These are phyloP conservation scores for Danaus plexippus DNA, from an alignment of 1,140 invertebrate species.

Conservation along the genomic window DNA sequence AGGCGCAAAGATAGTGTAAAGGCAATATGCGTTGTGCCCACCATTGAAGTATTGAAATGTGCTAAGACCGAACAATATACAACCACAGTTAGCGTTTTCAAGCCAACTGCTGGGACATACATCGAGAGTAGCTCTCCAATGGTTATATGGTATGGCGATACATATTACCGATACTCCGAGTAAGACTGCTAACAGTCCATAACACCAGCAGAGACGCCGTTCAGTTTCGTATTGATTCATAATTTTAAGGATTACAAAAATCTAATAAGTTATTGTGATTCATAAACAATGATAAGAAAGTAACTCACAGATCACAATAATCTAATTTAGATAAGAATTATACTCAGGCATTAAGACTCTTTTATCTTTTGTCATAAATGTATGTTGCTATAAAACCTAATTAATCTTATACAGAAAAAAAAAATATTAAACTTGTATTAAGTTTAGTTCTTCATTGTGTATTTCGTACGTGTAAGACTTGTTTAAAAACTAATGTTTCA, in stretches of 20 bases:
- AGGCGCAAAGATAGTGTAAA: conserved; percentile 75
- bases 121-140: conserved; percentile 78
- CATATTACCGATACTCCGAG: conserved; percentile 72
- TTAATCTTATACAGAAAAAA: too few species aligned
- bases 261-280: too few species aligned
- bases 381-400: too few species aligned
- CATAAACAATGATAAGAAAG: too few species aligned
- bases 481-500: too few species aligned
- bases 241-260: too few species aligned
- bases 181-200: conserved; percentile 65
- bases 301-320: conserved; percentile 2
- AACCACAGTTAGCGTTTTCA: conserved; percentile 76
- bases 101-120: conserved; percentile 71
- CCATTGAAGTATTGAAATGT: conserved; percentile 76
- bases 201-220: conserved; percentile 68
- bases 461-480: too few species aligned
- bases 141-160: conserved; percentile 74
- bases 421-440: too few species aligned
- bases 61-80: conserved; percentile 76
- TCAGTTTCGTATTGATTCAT: conserved; percentile 72
- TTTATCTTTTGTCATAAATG: too few species aligned
- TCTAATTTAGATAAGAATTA: neutral
- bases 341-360: too few species aligned
- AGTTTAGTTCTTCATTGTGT: too few species aligned
- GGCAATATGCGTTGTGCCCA: conserved; percentile 75